These are phyloP conservation scores for Pelobates fuscus DNA, from an alignment of 2,113 vertebrate genomes.

Conservation along the genomic window DNA sequence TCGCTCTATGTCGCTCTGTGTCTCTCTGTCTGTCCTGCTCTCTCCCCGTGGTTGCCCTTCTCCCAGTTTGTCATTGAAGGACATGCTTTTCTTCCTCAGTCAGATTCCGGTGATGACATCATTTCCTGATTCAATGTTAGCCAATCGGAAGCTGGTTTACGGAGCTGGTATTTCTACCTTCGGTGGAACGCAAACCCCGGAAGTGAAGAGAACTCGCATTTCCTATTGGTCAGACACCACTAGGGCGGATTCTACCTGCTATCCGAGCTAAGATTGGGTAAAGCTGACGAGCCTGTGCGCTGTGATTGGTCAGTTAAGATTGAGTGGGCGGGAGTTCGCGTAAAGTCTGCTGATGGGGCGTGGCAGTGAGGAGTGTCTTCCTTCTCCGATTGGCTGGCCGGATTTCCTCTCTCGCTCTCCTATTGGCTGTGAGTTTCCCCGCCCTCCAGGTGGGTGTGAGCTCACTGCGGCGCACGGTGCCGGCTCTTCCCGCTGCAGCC, in stretches of 20 bases:
- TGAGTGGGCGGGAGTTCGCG: background rate
- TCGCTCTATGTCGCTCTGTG: no score
- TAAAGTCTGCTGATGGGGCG: background rate
- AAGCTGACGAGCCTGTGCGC: background rate
- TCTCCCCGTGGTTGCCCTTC: background rate
- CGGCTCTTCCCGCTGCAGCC: background rate
- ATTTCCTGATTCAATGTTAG: background rate
- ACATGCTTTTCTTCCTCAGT: conserved; percentile 14
- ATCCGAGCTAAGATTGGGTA: background rate
- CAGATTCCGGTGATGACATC: background rate
- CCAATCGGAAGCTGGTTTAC: background rate
- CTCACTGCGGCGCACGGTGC: background rate
- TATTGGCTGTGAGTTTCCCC: conserved; percentile 12
- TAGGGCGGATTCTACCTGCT: background rate
- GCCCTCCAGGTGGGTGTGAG: background rate
- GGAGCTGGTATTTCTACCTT: accelerated
- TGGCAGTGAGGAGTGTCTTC: background rate
- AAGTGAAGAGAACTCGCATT: background rate
- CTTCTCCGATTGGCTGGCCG: background rate
- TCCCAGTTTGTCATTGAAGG: conserved; percentile 10
- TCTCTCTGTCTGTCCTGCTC: no score
- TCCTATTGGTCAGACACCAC: background rate
- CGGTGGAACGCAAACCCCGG: conserved; percentile 20
- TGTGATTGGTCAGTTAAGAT: background rate
- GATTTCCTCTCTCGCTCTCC: background rate